Evolutionary conservation across 2,888 invertebrate genomes (phyloP).

Genomic region (Eledona agricola): DNA sequence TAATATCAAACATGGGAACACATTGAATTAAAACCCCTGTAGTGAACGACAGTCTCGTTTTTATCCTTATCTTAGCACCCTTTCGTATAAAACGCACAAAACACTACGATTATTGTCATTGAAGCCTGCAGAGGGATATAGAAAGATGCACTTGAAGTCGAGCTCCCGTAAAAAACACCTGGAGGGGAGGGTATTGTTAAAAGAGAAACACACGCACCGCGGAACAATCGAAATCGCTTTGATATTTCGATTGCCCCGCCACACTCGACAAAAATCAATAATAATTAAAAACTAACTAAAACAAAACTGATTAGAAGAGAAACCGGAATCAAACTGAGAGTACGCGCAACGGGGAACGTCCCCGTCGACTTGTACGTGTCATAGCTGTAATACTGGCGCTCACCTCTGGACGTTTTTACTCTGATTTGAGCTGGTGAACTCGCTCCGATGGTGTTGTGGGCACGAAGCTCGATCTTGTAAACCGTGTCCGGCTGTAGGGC

Average conservation of each 20-base stretch:
- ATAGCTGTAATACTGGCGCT: slow-evolving; percentile 62
- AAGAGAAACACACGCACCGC: slow-evolving; percentile 39
- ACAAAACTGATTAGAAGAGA: slow-evolving; percentile 37
- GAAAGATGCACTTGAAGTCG: slow-evolving; percentile 56
- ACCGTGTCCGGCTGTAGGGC: slow-evolving; percentile 79
- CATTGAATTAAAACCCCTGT: slow-evolving; percentile 46
- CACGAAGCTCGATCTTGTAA: slow-evolving; percentile 85
- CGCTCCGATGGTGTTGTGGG: slow-evolving; percentile 86
- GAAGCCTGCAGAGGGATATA: slow-evolving; percentile 57
- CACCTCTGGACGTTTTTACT: slow-evolving; percentile 89
- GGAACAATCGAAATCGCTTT: slow-evolving; percentile 20
- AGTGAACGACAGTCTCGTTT: slow-evolving; percentile 33
- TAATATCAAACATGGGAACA: slow-evolving; percentile 42
- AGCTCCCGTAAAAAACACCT: slow-evolving; percentile 56
- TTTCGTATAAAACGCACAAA: slow-evolving; percentile 49
- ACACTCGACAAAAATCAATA: slow-evolving; percentile 18
- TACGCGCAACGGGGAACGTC: slow-evolving; percentile 13
- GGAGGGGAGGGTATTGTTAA: slow-evolving; percentile 42
- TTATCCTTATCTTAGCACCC: slow-evolving; percentile 47
- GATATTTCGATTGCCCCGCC: slow-evolving; percentile 12
- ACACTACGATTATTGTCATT: slow-evolving; percentile 55
- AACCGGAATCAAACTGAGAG: slow-evolving; percentile 25
- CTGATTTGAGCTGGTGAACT: slow-evolving; percentile 80
- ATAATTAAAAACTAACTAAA: slow-evolving; percentile 39
- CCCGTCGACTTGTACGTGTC: slow-evolving; percentile 40